Percentiles rank a stretch among this genome's conserved stretches.
Conservation (phyloP, 1,140 invertebrate species). For the Anastrepha ludens region DNA sequence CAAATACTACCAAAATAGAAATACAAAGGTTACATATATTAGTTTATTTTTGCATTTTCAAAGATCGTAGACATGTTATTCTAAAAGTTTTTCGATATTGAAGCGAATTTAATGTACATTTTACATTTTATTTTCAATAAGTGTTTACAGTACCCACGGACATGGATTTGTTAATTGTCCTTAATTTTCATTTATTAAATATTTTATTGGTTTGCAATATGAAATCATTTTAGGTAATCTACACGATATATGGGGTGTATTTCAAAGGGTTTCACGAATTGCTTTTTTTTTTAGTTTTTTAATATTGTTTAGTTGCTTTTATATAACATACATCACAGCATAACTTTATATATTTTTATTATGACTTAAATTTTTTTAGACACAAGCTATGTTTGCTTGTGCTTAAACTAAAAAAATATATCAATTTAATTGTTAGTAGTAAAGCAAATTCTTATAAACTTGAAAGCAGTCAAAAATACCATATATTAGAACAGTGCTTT, state of each 20-base stretch:
- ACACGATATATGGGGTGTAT: not conserved
- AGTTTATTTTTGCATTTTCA: conserved; percentile 34
- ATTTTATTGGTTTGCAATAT: conserved; percentile 3
- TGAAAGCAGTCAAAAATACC: no score
- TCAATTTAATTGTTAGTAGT: not conserved
- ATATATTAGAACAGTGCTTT: no score
- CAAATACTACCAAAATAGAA: conserved; percentile 41
- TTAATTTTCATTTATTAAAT: not conserved
- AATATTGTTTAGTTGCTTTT: conserved; percentile 50
- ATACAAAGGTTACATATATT: conserved; percentile 10
- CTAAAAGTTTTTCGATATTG: not conserved
- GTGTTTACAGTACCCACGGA: not conserved
- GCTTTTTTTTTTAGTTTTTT: conserved; percentile 63
- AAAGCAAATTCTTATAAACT: no score
- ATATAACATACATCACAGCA: conserved; percentile 74
- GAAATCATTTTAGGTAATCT: not conserved
- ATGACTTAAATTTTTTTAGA: conserved; percentile 39
- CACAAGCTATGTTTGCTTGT: not conserved
- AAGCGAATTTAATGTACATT: conserved; percentile 32
- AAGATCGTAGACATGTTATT: not conserved
- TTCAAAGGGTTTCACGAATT: not conserved
- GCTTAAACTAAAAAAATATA: not conserved
- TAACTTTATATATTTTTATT: conserved; percentile 68
- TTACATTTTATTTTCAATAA: conserved; percentile 9
- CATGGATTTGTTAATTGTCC: not conserved